phyloP scores from a whole-genome alignment of 2,113 vertebrate species.

The Syngnathoides biaculeatus region DNA sequence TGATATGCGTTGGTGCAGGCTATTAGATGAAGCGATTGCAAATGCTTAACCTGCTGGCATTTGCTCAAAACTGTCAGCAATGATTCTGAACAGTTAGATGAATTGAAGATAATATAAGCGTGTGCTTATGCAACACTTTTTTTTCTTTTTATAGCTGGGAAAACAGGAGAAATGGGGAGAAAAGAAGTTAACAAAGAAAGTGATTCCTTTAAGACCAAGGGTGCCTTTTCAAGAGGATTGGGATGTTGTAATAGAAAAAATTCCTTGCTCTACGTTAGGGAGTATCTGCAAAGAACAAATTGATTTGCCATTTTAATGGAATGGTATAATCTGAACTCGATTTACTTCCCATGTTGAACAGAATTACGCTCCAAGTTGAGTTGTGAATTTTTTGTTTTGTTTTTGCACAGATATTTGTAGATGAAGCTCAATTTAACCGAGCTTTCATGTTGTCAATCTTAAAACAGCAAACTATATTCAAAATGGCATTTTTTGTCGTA shows the following conservation, averaged over 20 bases:
- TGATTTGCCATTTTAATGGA: no score
- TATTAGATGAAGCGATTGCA: slow-evolving; percentile 55
- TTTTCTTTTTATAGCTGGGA: background rate
- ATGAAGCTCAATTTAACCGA: no score
- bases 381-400: no score
- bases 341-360: no score
- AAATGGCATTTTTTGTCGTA: no score
- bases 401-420: no score
- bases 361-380: no score
- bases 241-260: background rate
- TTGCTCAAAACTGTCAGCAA: slow-evolving; percentile 31
- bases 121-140: slow-evolving; percentile 5
- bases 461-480: no score
- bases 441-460: no score
- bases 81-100: slow-evolving; percentile 17
- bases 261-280: no score
- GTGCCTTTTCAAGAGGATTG: slow-evolving; percentile 47
- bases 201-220: slow-evolving; percentile 39
- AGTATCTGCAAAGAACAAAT: no score
- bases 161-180: slow-evolving; percentile 20
- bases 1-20: slow-evolving; percentile 53
- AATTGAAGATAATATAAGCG: slow-evolving; percentile 15
- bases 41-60: slow-evolving; percentile 62
- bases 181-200: slow-evolving; percentile 34
- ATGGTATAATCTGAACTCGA: no score